Evolutionary conservation across 2,888 invertebrate genomes (phyloP).

Genomic region (Brachyptera putata): DNA sequence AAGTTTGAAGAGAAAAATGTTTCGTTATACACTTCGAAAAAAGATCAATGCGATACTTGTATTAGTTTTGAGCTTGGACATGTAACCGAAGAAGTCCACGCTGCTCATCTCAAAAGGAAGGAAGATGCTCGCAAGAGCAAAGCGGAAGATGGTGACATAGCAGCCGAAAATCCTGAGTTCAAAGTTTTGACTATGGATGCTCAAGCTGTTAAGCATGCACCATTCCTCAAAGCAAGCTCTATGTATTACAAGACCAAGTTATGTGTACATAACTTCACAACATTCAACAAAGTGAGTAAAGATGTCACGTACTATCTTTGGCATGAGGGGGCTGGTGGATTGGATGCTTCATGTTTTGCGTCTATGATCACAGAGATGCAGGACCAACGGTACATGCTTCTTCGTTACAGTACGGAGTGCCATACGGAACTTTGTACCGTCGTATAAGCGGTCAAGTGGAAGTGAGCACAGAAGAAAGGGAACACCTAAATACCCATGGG

Average conservation of each 20-base stretch:
- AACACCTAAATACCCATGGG: no score
- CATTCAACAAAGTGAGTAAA: constrained; percentile 33
- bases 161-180: constrained; percentile 29
- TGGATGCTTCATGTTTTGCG: constrained; percentile 35
- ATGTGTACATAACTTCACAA: constrained; percentile 37
- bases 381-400: no score
- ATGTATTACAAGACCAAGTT: constrained; percentile 37
- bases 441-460: no score
- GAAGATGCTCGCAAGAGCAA: constrained; percentile 24
- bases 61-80: constrained; percentile 33
- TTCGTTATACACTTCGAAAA: no score
- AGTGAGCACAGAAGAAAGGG: no score
- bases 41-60: constrained; percentile 36
- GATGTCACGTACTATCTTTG: constrained; percentile 35
- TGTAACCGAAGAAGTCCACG: constrained; percentile 30
- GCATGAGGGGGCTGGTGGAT: constrained; percentile 35
- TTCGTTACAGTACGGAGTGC: no score
- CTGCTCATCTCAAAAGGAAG: constrained; percentile 35
- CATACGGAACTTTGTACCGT: no score
- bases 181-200: constrained; percentile 35
- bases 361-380: constrained; percentile 30
- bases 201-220: constrained; percentile 37
- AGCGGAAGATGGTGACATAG: constrained; percentile 30
- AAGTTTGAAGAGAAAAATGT: no score
- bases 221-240: constrained; percentile 34